These are phyloP conservation scores for Acleris laterana DNA, from an alignment of 2,888 invertebrate genomes.

Conservation along the genomic window DNA sequence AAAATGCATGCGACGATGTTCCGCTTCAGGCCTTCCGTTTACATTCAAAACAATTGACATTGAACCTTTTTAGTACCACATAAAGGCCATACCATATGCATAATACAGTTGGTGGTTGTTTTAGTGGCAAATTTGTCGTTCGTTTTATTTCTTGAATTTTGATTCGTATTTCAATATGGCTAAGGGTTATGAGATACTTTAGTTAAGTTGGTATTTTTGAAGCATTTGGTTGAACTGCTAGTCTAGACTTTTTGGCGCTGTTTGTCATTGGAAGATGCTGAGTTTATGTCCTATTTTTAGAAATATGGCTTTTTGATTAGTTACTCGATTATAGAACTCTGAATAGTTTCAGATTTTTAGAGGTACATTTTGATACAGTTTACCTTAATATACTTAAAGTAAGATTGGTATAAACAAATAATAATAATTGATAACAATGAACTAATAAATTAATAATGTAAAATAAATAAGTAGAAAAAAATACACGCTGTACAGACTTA, in stretches of 20 bases:
- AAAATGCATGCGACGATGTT: conserved; percentile 62
- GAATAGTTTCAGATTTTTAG: no score
- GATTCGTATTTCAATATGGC: background rate
- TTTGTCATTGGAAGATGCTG: conserved; percentile 38
- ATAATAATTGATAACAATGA: no score
- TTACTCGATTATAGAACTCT: no score
- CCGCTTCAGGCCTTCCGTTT: conserved; percentile 46
- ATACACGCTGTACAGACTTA: no score
- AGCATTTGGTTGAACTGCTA: conserved; percentile 8
- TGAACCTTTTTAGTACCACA: conserved; percentile 20
- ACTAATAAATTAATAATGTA: no score
- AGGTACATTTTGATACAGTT: no score
- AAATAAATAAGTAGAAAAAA: no score
- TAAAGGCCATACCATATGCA: conserved; percentile 21
- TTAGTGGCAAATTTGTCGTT: background rate
- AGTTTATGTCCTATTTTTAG: conserved; percentile 17
- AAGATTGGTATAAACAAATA: no score
- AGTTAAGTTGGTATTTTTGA: conserved; percentile 5
- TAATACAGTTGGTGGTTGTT: conserved; percentile 37
- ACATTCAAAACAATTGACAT: conserved; percentile 9
- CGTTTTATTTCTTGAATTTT: conserved; percentile 1
- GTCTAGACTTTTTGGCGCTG: conserved; percentile 47
- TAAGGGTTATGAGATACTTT: background rate
- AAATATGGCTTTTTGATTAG: background rate
- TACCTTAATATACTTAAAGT: no score